phyloP scores from a whole-genome alignment of 2,888 invertebrate species.

The Isoperla grammatica region DNA sequence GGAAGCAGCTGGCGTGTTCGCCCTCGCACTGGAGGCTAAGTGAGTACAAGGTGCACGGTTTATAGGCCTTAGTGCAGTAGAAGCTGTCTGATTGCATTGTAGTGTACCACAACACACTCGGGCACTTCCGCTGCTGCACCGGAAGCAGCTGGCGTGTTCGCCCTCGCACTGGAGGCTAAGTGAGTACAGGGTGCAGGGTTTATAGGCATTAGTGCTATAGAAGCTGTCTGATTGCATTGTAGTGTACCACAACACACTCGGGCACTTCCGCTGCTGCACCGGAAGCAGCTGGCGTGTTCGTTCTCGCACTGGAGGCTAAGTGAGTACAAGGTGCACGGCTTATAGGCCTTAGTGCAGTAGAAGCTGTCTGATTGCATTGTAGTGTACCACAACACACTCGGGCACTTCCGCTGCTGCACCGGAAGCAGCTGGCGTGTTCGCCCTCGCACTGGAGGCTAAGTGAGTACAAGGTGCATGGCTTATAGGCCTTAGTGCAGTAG shows the following conservation, averaged over 20 bases:
- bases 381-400: constrained; percentile 95
- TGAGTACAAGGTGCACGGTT: too few species aligned
- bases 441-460: constrained; percentile 96
- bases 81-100: too few species aligned
- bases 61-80: too few species aligned
- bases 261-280: too few species aligned
- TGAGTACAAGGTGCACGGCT: constrained; percentile 54
- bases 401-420: constrained; percentile 99
- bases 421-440: constrained; percentile 98
- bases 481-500: too few species aligned
- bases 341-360: too few species aligned
- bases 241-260: constrained; percentile 97
- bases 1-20: constrained; percentile 98
- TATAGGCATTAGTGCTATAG: too few species aligned
- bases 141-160: constrained; percentile 98
- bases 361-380: too few species aligned
- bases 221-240: too few species aligned
- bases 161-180: constrained; percentile 96
- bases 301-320: constrained; percentile 96
- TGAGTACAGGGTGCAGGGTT: too few species aligned
- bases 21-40: constrained; percentile 96
- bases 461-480: constrained; percentile 55
- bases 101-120: constrained; percentile 97
- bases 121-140: constrained; percentile 99
- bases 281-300: constrained; percentile 98